Conservation (phyloP, 2,113 vertebrate species). For the Erinaceus europaeus region DNA sequence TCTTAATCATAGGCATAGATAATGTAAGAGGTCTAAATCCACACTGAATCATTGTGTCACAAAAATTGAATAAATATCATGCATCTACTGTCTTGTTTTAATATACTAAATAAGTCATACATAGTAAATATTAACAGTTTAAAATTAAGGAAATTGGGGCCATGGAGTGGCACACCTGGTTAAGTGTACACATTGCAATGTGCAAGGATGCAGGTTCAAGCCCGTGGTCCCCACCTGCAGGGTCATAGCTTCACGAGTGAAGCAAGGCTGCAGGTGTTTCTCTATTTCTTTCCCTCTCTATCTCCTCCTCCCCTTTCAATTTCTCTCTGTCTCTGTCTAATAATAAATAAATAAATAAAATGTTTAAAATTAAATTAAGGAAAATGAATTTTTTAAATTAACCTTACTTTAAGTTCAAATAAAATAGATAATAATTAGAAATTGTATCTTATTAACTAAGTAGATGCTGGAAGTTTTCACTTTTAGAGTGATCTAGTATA, state of each 20-base stretch:
- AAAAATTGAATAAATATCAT: conserved; percentile 1
- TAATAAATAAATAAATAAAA: too few relatives aligned
- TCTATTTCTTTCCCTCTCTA: too few relatives aligned
- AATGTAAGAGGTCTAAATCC: background rate
- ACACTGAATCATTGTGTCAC: background rate
- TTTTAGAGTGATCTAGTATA: background rate
- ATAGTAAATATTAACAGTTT: background rate
- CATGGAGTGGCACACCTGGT: too few relatives aligned
- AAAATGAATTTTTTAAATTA: background rate
- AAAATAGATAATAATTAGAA: background rate
- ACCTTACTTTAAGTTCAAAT: conserved; percentile 2
- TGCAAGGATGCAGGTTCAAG: too few relatives aligned
- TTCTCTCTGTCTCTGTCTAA: too few relatives aligned
- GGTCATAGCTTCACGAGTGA: too few relatives aligned
- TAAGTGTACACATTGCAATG: too few relatives aligned
- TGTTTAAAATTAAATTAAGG: too few relatives aligned
- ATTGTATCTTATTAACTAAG: background rate
- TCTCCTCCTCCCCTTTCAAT: too few relatives aligned
- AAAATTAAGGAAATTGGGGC: background rate
- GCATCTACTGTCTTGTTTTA: background rate
- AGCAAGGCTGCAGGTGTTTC: too few relatives aligned
- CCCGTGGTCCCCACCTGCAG: too few relatives aligned
- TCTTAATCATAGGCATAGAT: background rate
- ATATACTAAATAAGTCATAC: background rate
- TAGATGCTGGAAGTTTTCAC: background rate